Conservation (phyloP, 2,797 vertebrate species). For the Poecilia wingei region DNA sequence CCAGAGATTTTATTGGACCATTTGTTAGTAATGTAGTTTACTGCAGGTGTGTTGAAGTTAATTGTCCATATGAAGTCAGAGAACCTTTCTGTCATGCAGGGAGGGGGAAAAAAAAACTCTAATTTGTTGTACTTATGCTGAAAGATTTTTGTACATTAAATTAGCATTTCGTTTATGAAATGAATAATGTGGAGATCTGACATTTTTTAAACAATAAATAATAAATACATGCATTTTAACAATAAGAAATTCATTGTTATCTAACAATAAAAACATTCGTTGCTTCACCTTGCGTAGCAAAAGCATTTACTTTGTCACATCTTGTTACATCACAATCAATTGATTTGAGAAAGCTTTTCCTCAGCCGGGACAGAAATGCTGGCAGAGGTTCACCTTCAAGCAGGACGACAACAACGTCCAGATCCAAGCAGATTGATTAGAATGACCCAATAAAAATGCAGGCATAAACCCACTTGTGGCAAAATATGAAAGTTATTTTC, state of each 20-base stretch:
- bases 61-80: conserved; percentile 12
- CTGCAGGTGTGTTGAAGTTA: neutral
- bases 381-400: neutral
- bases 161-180: conserved; percentile 45
- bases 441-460: neutral
- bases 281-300: neutral
- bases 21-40: conserved; percentile 24
- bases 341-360: neutral
- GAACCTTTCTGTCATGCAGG: conserved; percentile 6
- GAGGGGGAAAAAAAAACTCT: neutral
- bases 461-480: neutral
- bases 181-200: conserved; percentile 43
- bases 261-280: neutral
- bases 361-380: neutral
- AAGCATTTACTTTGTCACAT: neutral
- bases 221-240: neutral
- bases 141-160: conserved; percentile 20
- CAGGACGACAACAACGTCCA: neutral
- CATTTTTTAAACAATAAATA: neutral
- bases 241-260: too few species aligned
- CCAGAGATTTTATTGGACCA: conserved; percentile 16
- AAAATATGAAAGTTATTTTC: neutral
- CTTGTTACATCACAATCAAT: neutral
- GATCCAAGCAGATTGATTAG: neutral
- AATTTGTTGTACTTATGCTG: conserved; percentile 20